A percentile compares a stretch with the other conserved stretches of the same genome.
Evolutionary conservation across 2,113 vertebrate species (phyloP).

Genomic region (Cichladusa arquata): DNA sequence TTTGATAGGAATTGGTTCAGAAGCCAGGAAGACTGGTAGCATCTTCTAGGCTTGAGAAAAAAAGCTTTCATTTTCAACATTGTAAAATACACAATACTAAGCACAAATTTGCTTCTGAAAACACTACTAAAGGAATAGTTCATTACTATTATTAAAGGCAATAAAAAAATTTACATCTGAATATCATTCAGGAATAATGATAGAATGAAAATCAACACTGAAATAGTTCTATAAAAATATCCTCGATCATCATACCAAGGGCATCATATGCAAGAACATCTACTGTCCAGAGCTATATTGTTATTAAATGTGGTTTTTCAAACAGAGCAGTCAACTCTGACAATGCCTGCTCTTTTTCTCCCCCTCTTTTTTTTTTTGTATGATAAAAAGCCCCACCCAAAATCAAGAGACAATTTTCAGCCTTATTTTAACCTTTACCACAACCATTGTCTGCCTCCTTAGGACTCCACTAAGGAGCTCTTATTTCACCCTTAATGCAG

Average conservation of each 20-base stretch:
- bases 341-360: neutral
- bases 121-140: neutral
- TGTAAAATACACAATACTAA: neutral
- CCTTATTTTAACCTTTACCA: neutral
- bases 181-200: neutral
- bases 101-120: neutral
- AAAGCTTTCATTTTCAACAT: neutral
- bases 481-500: neutral
- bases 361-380: too few species aligned
- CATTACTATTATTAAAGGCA: neutral
- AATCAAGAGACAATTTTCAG: neutral
- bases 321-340: neutral
- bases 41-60: neutral
- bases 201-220: neutral
- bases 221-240: neutral
- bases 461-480: neutral
- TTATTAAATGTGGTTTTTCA: neutral
- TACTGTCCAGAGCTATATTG: neutral
- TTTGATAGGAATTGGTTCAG: neutral
- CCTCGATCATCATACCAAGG: neutral
- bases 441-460: neutral
- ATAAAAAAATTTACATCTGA: too few species aligned
- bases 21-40: neutral
- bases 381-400: neutral
- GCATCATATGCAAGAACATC: accelerated